phyloP scores from a whole-genome alignment of 2,113 vertebrate species.

The Neopipo cinnamomea region DNA sequence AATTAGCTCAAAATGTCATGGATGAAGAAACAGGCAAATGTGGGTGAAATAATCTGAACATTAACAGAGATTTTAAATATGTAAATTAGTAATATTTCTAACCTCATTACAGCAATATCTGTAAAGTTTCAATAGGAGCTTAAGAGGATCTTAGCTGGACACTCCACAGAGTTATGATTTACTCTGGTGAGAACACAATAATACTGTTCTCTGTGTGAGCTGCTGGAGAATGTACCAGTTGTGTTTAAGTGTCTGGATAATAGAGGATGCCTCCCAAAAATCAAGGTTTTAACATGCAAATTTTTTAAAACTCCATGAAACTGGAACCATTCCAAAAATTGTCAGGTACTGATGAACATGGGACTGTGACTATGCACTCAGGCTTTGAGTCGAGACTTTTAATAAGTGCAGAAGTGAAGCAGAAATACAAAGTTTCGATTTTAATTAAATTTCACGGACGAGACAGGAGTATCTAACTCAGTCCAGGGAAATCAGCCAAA shows the following conservation, averaged over 20 bases:
- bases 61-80: not conserved
- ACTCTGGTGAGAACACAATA: not conserved
- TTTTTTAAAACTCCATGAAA: not conserved
- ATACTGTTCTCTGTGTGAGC: not conserved
- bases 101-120: not conserved
- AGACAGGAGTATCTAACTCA: not conserved
- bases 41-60: not conserved
- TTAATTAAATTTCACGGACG: not conserved
- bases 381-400: not conserved
- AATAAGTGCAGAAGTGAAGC: not conserved
- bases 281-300: not conserved
- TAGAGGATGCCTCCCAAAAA: not conserved
- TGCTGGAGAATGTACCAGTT: not conserved
- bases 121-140: not conserved
- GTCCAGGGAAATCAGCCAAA: not conserved
- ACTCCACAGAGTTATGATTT: not conserved
- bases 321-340: not conserved
- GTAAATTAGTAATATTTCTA: not conserved
- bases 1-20: not conserved
- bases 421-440: not conserved
- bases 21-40: not conserved
- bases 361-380: not conserved
- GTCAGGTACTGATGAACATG: not conserved
- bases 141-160: not conserved
- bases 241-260: not conserved